Base-by-base conservation (phyloP, 1,140 invertebrate species). In the Micrasema longulum region DNA sequence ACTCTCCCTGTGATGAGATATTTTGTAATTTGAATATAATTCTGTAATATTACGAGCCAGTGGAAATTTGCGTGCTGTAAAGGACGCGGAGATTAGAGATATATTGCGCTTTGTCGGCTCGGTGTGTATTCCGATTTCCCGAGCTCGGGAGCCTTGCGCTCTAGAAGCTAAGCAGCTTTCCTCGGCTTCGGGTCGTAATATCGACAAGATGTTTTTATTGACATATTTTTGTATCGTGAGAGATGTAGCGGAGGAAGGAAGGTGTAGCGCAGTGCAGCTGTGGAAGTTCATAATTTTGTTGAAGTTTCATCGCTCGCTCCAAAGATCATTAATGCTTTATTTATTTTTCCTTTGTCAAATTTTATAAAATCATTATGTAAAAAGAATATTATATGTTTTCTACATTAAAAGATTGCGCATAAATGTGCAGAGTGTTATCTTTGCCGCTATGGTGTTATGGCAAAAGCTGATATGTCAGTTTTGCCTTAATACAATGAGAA, bases 151-250 rank as follows among this genome's bases (percentile, higher is more conserved):
- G 26, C 52, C 14, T 16, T 60, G 14, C 12, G 52, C 26, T 55
- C 23, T 16, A n/a, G 52, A 55, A 10, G 14, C 5, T 60, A 11
- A 41, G 55, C 41, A 22, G 20, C 38, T 48, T 64, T 47, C 23
- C 31, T 23, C 23, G 16, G 20, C 41, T 47, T 47, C n/a, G n/a
- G 20, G 45, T 47, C 31, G 23, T 41, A 62, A 22, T 18, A 64
- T 64, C 7, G 26, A 64, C 62, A 64, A 10, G 18, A 43, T 47
- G 65, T 14, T 67, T 45, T 48, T 48, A 48, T 26, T 16, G 65
- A 26, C 48, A 43, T 69, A 69, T 69, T 69, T 69, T 69, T 69
- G 55, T 69, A 69, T 57, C 12, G 62, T 22, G 64, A 36, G 64
- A 52, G 64, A 38, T 31, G 64, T 36, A 66, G 45, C 14, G 23